Evolutionary conservation across 2,797 vertebrate genomes (phyloP).

Genomic region (Enteromius argenteus): DNA sequence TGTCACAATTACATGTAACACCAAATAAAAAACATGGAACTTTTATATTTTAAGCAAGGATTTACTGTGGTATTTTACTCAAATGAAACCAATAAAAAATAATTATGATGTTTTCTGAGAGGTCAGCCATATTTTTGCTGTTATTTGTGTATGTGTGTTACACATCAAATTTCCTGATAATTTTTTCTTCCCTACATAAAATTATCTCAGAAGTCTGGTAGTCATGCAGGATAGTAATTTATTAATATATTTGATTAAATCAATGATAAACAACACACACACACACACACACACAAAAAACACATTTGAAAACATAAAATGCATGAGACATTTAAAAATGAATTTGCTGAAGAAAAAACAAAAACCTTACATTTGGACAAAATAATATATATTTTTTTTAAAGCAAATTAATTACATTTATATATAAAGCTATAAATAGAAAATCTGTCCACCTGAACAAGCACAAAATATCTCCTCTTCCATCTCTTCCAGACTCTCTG

Average conservation of each 20-base stretch:
- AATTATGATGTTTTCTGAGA: neutral
- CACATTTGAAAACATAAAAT: neutral
- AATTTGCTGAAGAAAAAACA: too few relatives aligned
- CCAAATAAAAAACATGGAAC: neutral
- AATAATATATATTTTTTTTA: neutral
- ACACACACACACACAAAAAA: too few relatives aligned
- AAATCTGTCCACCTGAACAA: slow-evolving; percentile 89
- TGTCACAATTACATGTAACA: neutral
- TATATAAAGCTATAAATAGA: neutral
- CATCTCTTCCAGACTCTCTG: slow-evolving; percentile 97
- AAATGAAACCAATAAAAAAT: neutral
- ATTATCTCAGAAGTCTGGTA: neutral
- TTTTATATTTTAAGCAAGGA: neutral
- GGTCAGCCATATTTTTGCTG: neutral
- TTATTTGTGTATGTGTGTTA: neutral
- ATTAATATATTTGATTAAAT: neutral
- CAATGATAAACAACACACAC: too few relatives aligned
- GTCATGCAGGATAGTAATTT: neutral
- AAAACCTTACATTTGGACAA: too few relatives aligned
- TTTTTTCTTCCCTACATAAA: too few relatives aligned
- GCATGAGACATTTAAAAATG: neutral
- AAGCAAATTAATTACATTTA: neutral
- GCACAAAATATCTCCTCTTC: slow-evolving; percentile 96
- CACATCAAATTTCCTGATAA: too few relatives aligned
- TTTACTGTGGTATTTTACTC: neutral